Evolutionary conservation across 2,888 invertebrate species (phyloP).

Genomic region (Drosophila nigricruria): DNA sequence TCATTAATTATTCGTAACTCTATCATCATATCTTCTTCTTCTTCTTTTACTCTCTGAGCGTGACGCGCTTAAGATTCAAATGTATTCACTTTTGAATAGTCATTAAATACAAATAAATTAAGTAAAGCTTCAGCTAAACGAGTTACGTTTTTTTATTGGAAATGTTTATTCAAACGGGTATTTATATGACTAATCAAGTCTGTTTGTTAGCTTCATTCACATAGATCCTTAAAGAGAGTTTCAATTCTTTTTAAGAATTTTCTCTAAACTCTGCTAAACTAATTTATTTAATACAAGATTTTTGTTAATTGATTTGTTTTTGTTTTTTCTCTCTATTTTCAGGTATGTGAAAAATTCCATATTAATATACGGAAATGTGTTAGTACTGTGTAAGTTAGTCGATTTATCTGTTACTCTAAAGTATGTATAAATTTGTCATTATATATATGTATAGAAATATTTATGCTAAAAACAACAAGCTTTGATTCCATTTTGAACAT

Average conservation of each 20-base stretch:
- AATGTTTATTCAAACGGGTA: slow-evolving; percentile 10
- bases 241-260: background rate
- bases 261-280: background rate
- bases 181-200: slow-evolving; percentile 18
- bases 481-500: no score
- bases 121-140: slow-evolving; percentile 10
- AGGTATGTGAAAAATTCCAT: slow-evolving; percentile 6
- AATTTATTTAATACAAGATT: background rate
- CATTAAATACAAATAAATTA: slow-evolving; percentile 16
- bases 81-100: slow-evolving; percentile 27
- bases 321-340: background rate
- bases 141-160: slow-evolving; percentile 10
- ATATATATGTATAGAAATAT: background rate
- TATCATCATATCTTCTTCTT: background rate
- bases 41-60: background rate
- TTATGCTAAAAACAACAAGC: no score
- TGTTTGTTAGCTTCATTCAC: background rate
- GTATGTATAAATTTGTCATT: no score
- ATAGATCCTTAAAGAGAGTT: background rate
- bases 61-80: slow-evolving; percentile 13
- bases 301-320: background rate
- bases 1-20: background rate
- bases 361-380: background rate
- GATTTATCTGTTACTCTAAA: background rate
- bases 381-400: background rate